A percentile compares a stretch with the other conserved stretches of the same genome.
These are phyloP conservation scores for Kobus ellipsiprymnus DNA, from an alignment of 2,113 vertebrate genomes.

Conservation along the genomic window DNA sequence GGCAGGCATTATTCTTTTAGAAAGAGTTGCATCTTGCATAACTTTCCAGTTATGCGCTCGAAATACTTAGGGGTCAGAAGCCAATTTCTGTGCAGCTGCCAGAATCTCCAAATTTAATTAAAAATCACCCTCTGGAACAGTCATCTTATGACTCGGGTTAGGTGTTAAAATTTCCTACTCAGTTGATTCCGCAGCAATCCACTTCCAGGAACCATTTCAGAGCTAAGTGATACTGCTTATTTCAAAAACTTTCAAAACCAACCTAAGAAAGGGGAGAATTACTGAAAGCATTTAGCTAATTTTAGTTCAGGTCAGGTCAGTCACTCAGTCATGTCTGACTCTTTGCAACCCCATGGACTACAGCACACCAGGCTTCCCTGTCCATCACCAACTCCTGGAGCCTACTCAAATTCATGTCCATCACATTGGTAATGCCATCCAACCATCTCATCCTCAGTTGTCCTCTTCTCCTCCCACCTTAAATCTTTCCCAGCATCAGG, in stretches of 20 bases:
- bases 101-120: slow-evolving; percentile 10
- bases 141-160: background rate
- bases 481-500: background rate
- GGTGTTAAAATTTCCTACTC: slow-evolving; percentile 1
- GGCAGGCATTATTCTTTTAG: background rate
- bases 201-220: background rate
- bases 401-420: background rate
- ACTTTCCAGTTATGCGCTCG: background rate
- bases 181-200: background rate
- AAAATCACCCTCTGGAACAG: background rate
- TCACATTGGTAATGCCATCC: background rate
- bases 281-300: background rate
- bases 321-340: rapidly evolving
- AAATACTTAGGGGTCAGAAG: background rate
- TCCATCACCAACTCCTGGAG: background rate
- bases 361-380: background rate
- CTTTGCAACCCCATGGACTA: background rate
- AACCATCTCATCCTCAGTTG: background rate
- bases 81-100: background rate
- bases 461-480: background rate
- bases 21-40: background rate
- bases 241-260: slow-evolving; percentile 12
- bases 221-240: background rate
- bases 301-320: background rate
- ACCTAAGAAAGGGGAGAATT: background rate